Percentiles rank a stretch among this genome's conserved stretches.
These are phyloP conservation scores for Salmo trutta DNA, from an alignment of 2,797 vertebrate species.

Conservation along the genomic window DNA sequence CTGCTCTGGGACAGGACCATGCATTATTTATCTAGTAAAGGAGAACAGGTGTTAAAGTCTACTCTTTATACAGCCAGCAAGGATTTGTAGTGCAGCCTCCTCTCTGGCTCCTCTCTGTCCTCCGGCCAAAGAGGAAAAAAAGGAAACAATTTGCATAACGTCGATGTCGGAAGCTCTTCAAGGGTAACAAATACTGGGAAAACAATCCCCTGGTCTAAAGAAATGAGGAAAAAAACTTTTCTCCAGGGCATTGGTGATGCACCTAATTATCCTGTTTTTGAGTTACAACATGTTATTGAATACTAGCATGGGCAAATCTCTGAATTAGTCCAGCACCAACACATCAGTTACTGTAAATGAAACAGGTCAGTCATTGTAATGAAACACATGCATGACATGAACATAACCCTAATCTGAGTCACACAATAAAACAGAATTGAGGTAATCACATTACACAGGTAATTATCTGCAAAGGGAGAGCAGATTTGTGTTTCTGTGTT, in stretches of 20 bases:
- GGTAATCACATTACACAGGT: constrained; percentile 51
- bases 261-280: background rate
- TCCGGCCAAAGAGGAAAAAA: background rate
- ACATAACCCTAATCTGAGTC: constrained; percentile 44
- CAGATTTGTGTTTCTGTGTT: background rate
- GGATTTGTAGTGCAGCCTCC: constrained; percentile 31
- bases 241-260: background rate
- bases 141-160: background rate
- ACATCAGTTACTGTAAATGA: constrained; percentile 2
- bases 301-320: background rate
- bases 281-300: constrained; percentile 45
- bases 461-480: constrained; percentile 15
- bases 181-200: background rate
- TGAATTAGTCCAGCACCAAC: background rate
- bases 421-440: constrained; percentile 10
- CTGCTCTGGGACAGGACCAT: constrained; percentile 18
- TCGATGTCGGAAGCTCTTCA: background rate
- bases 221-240: background rate
- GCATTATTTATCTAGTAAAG: constrained; percentile 27
- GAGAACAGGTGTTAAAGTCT: constrained; percentile 34
- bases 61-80: constrained; percentile 21
- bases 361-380: constrained; percentile 6
- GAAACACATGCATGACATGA: constrained; percentile 14
- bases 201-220: background rate
- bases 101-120: constrained; percentile 19